These are phyloP conservation scores for Melanotaenia nigrans DNA, from an alignment of 2,797 vertebrate species.

Conservation along the genomic window DNA sequence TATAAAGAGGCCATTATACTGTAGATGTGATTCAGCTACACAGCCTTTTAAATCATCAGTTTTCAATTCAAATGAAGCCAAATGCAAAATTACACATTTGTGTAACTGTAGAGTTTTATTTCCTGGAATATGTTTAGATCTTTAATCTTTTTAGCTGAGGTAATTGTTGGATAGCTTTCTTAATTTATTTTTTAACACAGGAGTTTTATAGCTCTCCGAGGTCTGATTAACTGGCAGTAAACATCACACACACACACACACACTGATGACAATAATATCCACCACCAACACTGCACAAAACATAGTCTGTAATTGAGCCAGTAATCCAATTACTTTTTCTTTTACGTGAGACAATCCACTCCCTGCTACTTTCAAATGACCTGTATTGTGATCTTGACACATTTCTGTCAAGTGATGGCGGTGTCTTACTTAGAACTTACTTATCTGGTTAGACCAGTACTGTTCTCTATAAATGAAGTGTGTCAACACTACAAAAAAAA, in stretches of 20 bases:
- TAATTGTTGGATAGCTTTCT: neutral
- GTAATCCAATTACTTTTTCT: neutral
- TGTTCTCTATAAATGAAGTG: neutral
- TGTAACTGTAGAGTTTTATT: neutral
- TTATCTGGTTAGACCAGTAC: conserved; percentile 19
- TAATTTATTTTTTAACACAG: neutral
- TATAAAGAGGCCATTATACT: neutral
- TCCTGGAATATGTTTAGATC: neutral
- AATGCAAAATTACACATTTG: neutral
- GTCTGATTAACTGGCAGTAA: neutral
- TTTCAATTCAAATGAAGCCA: neutral
- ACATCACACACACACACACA: neutral
- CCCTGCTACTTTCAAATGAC: neutral
- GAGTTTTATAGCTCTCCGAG: neutral
- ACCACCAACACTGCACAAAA: conserved; percentile 55
- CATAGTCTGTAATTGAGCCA: neutral
- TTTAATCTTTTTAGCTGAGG: neutral
- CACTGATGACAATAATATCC: neutral
- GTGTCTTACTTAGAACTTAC: neutral
- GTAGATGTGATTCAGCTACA: neutral
- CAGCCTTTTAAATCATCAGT: neutral
- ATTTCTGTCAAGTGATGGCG: neutral
- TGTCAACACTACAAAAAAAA: neutral
- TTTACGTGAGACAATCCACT: neutral
- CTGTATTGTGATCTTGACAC: neutral